Conservation (phyloP, 92 coral and sea anemone species). For the Siderastrea siderea region DNA sequence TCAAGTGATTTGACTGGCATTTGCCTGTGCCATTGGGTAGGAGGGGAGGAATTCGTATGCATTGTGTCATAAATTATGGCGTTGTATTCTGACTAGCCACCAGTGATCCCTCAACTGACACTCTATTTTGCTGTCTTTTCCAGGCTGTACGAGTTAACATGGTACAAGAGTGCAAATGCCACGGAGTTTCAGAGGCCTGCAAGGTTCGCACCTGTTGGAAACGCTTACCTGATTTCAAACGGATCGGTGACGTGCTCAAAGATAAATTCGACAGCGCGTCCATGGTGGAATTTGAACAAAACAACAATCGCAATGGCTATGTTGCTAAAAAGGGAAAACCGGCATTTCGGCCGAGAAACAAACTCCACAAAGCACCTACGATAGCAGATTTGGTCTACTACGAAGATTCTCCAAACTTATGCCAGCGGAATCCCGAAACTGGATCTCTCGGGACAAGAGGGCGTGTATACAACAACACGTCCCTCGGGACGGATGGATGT, state of each 20-base stretch:
- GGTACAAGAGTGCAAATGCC: constrained; percentile 95
- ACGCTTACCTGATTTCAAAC: constrained; percentile 84
- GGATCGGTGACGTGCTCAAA: constrained; percentile 84
- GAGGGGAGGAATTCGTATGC: too few relatives aligned
- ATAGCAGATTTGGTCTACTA: constrained; percentile 90
- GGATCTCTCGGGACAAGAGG: constrained; percentile 96
- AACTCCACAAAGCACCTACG: constrained; percentile 83
- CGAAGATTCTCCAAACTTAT: constrained; percentile 93
- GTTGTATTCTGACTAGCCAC: too few relatives aligned
- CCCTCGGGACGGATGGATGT: constrained; percentile 96
- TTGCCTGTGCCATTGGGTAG: too few relatives aligned
- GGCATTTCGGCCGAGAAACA: constrained; percentile 83
- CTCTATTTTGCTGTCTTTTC: neutral
- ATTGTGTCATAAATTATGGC: too few relatives aligned
- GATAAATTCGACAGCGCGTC: constrained; percentile 98
- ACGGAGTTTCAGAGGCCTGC: constrained; percentile 96
- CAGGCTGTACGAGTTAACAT: constrained; percentile 93
- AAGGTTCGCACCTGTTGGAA: constrained; percentile 98
- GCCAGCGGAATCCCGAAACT: constrained; percentile 77
- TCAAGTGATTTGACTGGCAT: too few relatives aligned
- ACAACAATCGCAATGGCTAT: constrained; percentile 80
- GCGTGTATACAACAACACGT: constrained; percentile 91
- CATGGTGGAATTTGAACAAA: constrained; percentile 92
- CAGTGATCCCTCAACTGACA: too few relatives aligned
- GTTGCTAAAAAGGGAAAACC: constrained; percentile 73